Conservation (phyloP, 2,888 invertebrate genomes). For the Pseudococcus viburni region DNA sequence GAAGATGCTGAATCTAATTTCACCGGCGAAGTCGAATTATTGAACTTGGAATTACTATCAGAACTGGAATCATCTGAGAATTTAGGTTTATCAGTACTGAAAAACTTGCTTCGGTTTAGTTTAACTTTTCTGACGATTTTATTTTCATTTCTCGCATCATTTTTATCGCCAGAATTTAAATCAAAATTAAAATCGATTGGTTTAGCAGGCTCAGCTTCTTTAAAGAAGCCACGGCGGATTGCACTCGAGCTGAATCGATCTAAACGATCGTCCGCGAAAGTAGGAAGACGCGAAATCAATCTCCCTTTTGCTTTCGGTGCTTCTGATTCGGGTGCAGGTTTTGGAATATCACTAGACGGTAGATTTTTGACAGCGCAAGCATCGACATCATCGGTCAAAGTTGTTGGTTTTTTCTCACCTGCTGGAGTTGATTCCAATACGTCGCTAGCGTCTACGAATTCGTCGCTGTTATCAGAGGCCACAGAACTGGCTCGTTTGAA, state of each 20-base stretch:
- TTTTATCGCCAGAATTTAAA: not conserved
- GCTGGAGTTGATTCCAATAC: not conserved
- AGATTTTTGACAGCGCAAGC: not conserved
- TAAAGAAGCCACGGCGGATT: conserved; percentile 16
- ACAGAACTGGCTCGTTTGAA: conserved; percentile 18
- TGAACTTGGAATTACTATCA: conserved; percentile 38
- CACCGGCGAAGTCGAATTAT: conserved; percentile 6
- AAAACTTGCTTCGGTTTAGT: conserved; percentile 56
- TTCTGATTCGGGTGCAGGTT: not conserved
- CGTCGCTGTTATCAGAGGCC: conserved; percentile 32
- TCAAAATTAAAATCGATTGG: conserved; percentile 56
- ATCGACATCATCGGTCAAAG: not conserved
- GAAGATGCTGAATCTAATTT: not conserved
- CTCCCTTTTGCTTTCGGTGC: not conserved
- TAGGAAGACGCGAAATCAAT: conserved; percentile 8
- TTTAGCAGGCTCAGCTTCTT: not conserved
- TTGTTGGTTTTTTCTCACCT: not conserved
- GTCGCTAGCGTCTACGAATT: conserved; percentile 22
- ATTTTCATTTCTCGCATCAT: not conserved
- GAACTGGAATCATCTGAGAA: conserved; percentile 56
- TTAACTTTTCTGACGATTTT: conserved; percentile 54
- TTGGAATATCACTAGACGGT: not conserved
- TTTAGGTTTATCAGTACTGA: conserved; percentile 41
- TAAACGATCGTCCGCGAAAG: conserved; percentile 21
- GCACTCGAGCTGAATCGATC: conserved; percentile 35